Evolutionary conservation across 2,797 vertebrate species (phyloP).

Genomic region (Myotis pilosus): DNA sequence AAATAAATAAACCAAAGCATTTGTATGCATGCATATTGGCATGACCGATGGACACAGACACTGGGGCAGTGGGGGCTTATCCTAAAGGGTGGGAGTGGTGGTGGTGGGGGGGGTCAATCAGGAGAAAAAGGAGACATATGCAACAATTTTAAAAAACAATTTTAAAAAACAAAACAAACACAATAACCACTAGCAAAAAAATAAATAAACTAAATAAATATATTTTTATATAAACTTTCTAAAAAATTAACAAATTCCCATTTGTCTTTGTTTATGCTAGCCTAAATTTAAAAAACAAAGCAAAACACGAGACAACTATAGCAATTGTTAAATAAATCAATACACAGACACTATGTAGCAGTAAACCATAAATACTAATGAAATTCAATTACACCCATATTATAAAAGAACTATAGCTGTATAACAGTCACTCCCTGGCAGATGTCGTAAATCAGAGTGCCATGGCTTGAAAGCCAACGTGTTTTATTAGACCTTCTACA

Average conservation of each 20-base stretch:
- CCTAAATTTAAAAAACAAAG: background rate
- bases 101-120: too few relatives aligned
- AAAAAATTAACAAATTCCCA: background rate
- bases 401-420: constrained; percentile 19
- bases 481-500: constrained; percentile 55
- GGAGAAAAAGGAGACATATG: too few relatives aligned
- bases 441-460: constrained; percentile 48
- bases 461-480: constrained; percentile 1
- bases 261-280: background rate
- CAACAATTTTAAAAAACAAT: too few relatives aligned
- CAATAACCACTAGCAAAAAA: background rate
- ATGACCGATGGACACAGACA: too few relatives aligned
- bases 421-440: background rate
- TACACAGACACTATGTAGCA: constrained; percentile 28
- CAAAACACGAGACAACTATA: background rate
- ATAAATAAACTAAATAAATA: background rate
- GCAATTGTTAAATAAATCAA: constrained; percentile 45
- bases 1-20: background rate
- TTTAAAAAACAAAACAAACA: too few relatives aligned
- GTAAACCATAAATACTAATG: constrained; percentile 38
- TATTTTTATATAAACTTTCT: background rate
- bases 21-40: too few relatives aligned
- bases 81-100: too few relatives aligned
- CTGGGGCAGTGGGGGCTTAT: too few relatives aligned
- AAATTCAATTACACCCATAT: constrained; percentile 50